Percentiles rank a stretch among this genome's conserved stretches.
Evolutionary conservation across 2,888 invertebrate species (phyloP).

Genomic region (Orchestes rusci): DNA sequence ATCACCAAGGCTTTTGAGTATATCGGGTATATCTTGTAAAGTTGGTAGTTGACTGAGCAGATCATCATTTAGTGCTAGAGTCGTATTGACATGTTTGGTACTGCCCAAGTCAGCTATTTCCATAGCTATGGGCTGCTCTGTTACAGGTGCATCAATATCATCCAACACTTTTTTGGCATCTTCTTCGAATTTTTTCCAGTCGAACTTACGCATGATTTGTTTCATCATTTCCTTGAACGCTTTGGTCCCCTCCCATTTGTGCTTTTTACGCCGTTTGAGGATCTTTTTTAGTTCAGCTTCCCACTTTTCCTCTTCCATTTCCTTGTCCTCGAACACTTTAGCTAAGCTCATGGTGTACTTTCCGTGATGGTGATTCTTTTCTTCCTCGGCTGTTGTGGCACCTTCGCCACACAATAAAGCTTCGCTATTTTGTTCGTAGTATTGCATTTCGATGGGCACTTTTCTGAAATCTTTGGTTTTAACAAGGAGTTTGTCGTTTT

Average conservation of each 20-base stretch:
- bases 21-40: constrained; percentile 55
- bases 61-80: constrained; percentile 45
- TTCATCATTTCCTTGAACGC: constrained; percentile 57
- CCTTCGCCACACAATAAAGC: constrained; percentile 65
- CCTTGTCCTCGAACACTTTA: constrained; percentile 72
- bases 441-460: constrained; percentile 53
- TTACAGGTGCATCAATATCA: constrained; percentile 37
- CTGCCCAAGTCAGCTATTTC: constrained; percentile 51
- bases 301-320: constrained; percentile 61
- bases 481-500: constrained; percentile 65
- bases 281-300: constrained; percentile 43
- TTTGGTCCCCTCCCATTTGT: constrained; percentile 40
- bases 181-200: constrained; percentile 58
- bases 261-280: constrained; percentile 38
- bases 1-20: constrained; percentile 55
- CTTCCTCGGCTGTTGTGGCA: constrained; percentile 53
- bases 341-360: constrained; percentile 59
- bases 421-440: constrained; percentile 30
- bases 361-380: constrained; percentile 44
- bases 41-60: constrained; percentile 54
- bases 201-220: constrained; percentile 56
- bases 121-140: constrained; percentile 43
- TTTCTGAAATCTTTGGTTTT: constrained; percentile 67
- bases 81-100: constrained; percentile 55
- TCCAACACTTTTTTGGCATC: constrained; percentile 49